Conservation (phyloP, 2,113 vertebrate species). For the Phyllostomus discolor region DNA sequence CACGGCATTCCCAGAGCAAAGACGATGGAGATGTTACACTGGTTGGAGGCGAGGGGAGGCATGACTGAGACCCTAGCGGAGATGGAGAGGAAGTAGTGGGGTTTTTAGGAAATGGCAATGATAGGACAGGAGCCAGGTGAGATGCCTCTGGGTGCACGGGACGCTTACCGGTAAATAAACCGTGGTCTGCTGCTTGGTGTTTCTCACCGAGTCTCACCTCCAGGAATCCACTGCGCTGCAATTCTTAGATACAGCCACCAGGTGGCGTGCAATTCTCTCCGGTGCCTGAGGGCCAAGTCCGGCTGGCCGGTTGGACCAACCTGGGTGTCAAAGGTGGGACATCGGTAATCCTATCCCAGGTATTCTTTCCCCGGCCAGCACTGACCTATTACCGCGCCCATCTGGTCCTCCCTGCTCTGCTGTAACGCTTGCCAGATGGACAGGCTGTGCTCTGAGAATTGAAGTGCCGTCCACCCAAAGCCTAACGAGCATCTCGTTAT, state of each 20-base stretch:
- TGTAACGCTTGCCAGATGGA: neutral
- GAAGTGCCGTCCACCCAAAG: neutral
- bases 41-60: neutral
- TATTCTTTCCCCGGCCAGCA: neutral
- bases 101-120: neutral
- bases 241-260: neutral
- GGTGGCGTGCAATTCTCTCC: conserved; percentile 21
- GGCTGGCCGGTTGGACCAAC: neutral
- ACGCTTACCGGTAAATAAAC: neutral
- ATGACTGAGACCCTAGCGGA: neutral
- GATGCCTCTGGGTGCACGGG: neutral
- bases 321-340: neutral
- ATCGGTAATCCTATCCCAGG: neutral
- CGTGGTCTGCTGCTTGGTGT: neutral
- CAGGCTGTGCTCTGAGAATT: neutral
- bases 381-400: neutral
- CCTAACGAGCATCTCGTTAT: neutral
- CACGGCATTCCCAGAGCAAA: neutral
- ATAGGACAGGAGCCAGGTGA: neutral
- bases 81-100: too few species aligned
- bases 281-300: fast-evolving
- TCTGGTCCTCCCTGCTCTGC: neutral
- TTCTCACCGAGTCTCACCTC: neutral
- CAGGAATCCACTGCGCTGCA: neutral
- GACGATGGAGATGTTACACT: neutral